Conservation (phyloP, 2,888 invertebrate species). For the Dolomedes plantarius region DNA sequence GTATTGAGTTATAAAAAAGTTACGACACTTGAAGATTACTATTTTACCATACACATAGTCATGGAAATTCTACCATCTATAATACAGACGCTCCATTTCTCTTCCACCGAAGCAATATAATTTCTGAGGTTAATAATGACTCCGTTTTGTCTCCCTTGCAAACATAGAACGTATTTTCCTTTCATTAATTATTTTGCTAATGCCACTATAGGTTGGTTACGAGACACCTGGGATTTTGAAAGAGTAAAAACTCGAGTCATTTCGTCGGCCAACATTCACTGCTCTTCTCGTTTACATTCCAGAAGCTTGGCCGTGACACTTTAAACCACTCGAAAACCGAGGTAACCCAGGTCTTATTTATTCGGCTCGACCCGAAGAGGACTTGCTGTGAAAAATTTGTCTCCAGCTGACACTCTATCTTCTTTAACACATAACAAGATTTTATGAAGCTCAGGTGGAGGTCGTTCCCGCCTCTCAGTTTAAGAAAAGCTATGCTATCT, state of each 20-base stretch:
- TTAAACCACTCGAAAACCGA: constrained; percentile 47
- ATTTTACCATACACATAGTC: too few species aligned
- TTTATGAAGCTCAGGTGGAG: constrained; percentile 53
- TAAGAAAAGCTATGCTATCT: not conserved
- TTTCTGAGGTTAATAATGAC: not conserved
- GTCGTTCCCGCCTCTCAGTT: not conserved
- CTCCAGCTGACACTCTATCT: constrained; percentile 66
- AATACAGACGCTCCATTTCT: too few species aligned
- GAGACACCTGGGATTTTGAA: constrained; percentile 41
- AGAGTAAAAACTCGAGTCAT: constrained; percentile 50
- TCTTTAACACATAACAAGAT: constrained; percentile 64
- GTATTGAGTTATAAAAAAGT: too few species aligned
- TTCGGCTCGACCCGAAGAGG: constrained; percentile 33
- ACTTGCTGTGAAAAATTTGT: constrained; percentile 55
- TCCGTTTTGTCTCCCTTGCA: not conserved
- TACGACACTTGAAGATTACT: too few species aligned
- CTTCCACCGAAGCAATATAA: too few species aligned
- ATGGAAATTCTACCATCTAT: too few species aligned
- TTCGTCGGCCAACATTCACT: constrained; percentile 21
- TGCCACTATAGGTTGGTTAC: constrained; percentile 36
- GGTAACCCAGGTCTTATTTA: constrained; percentile 38
- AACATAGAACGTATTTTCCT: constrained; percentile 7
- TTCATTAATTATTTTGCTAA: constrained; percentile 69
- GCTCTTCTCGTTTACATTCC: not conserved
- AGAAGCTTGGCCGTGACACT: constrained; percentile 60